phyloP scores from a whole-genome alignment of 2,797 vertebrate genomes.

The Syncerus caffer region DNA sequence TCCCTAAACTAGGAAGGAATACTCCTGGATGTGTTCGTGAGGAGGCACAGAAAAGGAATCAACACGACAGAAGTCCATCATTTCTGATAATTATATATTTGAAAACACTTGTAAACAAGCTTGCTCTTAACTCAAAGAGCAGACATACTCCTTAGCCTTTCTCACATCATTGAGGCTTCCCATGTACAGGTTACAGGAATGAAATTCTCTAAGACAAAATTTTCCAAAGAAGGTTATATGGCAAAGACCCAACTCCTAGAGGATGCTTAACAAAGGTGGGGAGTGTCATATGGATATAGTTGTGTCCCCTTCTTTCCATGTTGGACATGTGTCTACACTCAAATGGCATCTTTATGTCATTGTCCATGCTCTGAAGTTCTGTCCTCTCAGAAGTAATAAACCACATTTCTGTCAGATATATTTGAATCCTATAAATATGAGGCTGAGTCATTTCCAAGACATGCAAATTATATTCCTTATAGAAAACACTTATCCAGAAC shows the following conservation, averaged over 20 bases:
- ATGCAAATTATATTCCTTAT: background rate
- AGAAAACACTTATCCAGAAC: background rate
- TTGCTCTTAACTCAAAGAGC: background rate
- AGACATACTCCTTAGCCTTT: background rate
- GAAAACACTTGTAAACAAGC: background rate
- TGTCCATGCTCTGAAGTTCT: background rate
- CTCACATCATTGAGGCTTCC: background rate
- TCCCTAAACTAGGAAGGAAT: background rate
- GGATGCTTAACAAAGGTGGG: background rate
- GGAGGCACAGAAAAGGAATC: background rate
- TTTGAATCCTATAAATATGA: background rate
- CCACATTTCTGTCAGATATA: background rate
- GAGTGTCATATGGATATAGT: fast-evolving
- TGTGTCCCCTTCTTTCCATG: background rate
- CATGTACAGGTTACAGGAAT: background rate
- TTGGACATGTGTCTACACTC: background rate
- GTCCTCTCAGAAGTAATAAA: background rate
- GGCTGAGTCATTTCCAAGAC: background rate
- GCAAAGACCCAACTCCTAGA: background rate
- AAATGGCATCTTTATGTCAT: background rate
- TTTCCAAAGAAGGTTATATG: background rate
- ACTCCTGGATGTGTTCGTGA: background rate
- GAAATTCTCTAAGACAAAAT: background rate
- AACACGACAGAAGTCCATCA: background rate
- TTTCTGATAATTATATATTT: background rate